A percentile compares a stretch with the other conserved stretches of the same genome.
These are phyloP conservation scores for Aptenodytes forsteri DNA, from an alignment of 2,113 vertebrate species.

Conservation along the genomic window DNA sequence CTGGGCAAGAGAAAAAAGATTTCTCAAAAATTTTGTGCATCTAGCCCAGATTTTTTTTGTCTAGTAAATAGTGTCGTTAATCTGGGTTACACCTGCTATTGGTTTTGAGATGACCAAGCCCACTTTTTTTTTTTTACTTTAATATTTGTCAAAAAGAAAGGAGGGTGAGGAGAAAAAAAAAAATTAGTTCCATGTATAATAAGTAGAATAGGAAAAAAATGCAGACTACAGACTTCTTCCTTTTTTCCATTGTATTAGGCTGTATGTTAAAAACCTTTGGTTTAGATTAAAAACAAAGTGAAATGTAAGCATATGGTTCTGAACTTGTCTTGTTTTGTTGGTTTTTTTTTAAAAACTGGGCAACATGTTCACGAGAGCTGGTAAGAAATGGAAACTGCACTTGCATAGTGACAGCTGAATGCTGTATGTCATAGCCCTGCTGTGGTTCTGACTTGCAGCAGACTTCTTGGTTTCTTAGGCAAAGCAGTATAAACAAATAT, in stretches of 20 bases:
- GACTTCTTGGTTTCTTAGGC: not conserved
- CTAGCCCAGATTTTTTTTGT: not conserved
- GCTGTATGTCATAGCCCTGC: not conserved
- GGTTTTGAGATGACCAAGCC: not conserved
- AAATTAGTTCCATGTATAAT: not conserved
- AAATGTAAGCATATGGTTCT: not conserved
- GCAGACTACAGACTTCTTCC: not conserved
- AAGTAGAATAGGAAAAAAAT: not conserved
- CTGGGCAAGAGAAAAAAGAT: not conserved
- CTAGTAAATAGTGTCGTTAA: not conserved
- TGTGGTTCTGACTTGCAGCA: rapidly evolving
- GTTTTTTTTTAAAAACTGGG: not conserved
- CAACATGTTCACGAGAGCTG: not conserved
- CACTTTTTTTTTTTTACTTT: not conserved
- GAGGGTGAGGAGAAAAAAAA: no score
- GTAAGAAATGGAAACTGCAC: not conserved
- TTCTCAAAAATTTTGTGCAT: not conserved
- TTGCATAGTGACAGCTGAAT: not conserved
- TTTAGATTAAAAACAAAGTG: not conserved
- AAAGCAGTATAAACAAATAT: not conserved
- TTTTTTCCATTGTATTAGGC: not conserved
- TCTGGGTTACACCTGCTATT: not conserved
- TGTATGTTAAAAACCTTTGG: not conserved
- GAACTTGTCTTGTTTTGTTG: not conserved
- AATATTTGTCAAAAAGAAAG: not conserved